Evolutionary conservation across 2,888 invertebrate genomes (phyloP), one percentile per base, ranked within the genome.

Genomic region (Cyaniris semiargus): DNA sequence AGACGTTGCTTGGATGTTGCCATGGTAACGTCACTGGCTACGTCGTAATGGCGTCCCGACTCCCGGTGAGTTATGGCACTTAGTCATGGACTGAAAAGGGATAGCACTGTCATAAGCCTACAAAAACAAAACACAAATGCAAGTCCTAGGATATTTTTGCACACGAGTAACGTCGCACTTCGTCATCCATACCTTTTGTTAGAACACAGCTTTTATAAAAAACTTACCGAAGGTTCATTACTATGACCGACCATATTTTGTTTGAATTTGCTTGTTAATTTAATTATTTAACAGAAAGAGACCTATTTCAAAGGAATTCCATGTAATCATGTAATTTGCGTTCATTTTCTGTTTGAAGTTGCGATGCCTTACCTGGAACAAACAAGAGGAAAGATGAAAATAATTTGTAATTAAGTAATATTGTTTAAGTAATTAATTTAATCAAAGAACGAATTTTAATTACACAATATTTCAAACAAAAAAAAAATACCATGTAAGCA

Each of bases 191-290:
- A 2, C 23, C 60, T 8, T 60, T 60, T 58, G 58, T 60, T 58
- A n/a, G 8, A 21, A 58, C 21, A 21, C 58, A 13, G 60, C 60
- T 23, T 4, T 23, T 31, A 77, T 78, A 76, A 77, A 60, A 78
- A 80, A 78, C 78, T 79, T 76, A 76, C 81, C 86, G 86, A 84
- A 82, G 84, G 84, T 86, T 87, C 86, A 87, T 87, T 88, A 87
- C 76, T 75, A 75, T 80, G 77, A 78, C 80, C 79, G 79, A 76
- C 78, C 75, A 78, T 77, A 77, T 76, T 76, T 77, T 80, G 80
- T 80, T 77, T 80, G 75, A 80, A 80, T 80, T 80, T 79, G 76
- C 77, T 79, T 71, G 76, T 79, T 78, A 80, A 79, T 79, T 79
- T 78, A 78, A 78, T 78, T 78, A 80, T 81, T 79, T 76, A 77